Conservation (phyloP, 2,888 invertebrate genomes). For the Serripes groenlandicus region DNA sequence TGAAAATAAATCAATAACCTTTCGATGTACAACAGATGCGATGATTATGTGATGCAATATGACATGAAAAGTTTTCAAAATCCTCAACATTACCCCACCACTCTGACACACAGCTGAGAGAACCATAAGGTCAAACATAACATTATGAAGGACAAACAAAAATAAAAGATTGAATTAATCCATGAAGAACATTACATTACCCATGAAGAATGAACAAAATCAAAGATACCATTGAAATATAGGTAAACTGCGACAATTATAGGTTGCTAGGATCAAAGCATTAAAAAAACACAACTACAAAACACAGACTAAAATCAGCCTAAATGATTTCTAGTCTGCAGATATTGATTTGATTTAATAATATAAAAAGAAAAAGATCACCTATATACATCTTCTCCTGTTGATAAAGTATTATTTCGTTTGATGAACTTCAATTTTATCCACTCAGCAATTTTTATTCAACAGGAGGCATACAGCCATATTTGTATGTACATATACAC, state of each 20-base stretch:
- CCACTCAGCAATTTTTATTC: conserved; percentile 64
- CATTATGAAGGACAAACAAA: conserved; percentile 61
- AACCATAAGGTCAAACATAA: conserved; percentile 63
- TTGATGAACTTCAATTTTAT: conserved; percentile 27
- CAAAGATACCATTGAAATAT: no score
- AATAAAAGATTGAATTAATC: conserved; percentile 40
- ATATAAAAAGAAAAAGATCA: conserved; percentile 43
- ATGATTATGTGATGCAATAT: conserved; percentile 69
- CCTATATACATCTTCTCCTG: conserved; percentile 56
- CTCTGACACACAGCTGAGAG: conserved; percentile 39
- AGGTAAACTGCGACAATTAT: conserved; percentile 32
- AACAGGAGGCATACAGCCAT: conserved; percentile 41
- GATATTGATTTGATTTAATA: conserved; percentile 26
- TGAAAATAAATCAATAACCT: neutral
- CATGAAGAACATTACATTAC: neutral
- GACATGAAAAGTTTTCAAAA: conserved; percentile 47
- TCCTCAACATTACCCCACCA: conserved; percentile 57
- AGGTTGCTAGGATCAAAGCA: conserved; percentile 65
- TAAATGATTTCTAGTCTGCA: conserved; percentile 2
- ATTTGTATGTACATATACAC: conserved; percentile 58
- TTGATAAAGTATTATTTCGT: neutral
- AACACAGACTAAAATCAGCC: neutral
- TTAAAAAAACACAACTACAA: conserved; percentile 47
- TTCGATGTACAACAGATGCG: neutral
- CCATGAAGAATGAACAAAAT: no score